Percentiles rank a stretch among this genome's conserved stretches.
Evolutionary conservation across 2,888 invertebrate genomes (phyloP).

Genomic region (Leucoptera coffeella): DNA sequence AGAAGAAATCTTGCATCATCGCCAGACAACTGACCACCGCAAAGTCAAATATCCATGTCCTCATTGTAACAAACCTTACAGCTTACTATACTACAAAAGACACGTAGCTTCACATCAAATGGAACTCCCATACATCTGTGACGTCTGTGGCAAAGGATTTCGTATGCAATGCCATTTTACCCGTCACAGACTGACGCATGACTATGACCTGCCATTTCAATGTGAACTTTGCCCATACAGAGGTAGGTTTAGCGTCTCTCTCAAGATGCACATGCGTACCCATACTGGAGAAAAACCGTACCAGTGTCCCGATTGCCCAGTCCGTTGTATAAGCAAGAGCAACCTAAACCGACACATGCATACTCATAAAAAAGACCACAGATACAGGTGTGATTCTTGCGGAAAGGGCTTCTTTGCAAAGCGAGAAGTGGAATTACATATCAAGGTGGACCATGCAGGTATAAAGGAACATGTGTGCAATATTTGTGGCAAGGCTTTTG

Average conservation of each 20-base stretch:
- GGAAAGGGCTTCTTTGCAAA: slow-evolving; percentile 27
- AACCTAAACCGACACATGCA: slow-evolving; percentile 31
- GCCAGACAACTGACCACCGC: slow-evolving; percentile 23
- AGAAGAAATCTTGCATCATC: slow-evolving; percentile 22
- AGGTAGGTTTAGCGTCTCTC: slow-evolving; percentile 26
- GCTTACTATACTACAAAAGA: slow-evolving; percentile 19
- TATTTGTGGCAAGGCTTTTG: slow-evolving; percentile 33
- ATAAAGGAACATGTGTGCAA: slow-evolving; percentile 32
- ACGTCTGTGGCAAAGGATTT: slow-evolving; percentile 35
- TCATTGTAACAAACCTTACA: slow-evolving; percentile 25
- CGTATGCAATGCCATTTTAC: slow-evolving; percentile 18
- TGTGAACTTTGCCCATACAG: slow-evolving; percentile 32
- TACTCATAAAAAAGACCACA: slow-evolving; percentile 21
- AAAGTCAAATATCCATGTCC: slow-evolving; percentile 19
- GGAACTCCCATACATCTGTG: slow-evolving; percentile 22
- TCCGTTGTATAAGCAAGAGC: slow-evolving; percentile 29
- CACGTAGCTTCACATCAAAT: slow-evolving; percentile 21
- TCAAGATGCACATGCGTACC: slow-evolving; percentile 36
- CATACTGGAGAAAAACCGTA: slow-evolving; percentile 40
- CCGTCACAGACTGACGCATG: slow-evolving; percentile 30
- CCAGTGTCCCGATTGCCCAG: slow-evolving; percentile 27
- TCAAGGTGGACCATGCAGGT: slow-evolving; percentile 33
- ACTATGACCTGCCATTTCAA: slow-evolving; percentile 24
- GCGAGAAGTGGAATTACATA: slow-evolving; percentile 22
- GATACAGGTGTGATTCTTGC: slow-evolving; percentile 29